These are phyloP conservation scores for Chondrilla cf. caribensis DNA, from an alignment of 37 sponge, comb jelly and placozoan species.

Conservation along the genomic window DNA sequence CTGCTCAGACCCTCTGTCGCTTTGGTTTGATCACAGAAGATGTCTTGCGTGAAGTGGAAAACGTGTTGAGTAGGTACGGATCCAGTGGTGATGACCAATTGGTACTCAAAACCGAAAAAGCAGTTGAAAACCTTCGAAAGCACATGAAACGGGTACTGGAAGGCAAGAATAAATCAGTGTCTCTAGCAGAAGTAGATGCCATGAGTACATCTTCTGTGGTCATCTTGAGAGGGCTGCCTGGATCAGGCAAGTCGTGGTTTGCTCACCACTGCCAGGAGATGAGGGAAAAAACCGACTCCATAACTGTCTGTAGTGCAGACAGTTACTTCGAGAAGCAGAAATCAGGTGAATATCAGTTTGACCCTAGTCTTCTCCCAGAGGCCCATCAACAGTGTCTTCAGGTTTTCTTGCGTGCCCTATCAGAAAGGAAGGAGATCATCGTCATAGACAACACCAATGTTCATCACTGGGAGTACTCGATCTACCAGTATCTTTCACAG, in stretches of 20 bases:
- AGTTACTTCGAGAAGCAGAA: slow-evolving; percentile 31
- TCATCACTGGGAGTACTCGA: slow-evolving; percentile 72
- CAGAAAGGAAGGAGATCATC: slow-evolving; percentile 35
- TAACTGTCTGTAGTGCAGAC: slow-evolving; percentile 76
- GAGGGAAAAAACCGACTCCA: slow-evolving; percentile 2
- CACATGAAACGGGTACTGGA: neutral
- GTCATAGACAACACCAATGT: slow-evolving; percentile 86
- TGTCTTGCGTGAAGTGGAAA: neutral
- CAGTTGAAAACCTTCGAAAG: neutral
- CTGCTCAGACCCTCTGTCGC: neutral
- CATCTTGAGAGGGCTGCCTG: slow-evolving; percentile 85
- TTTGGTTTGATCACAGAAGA: neutral
- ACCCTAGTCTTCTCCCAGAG: slow-evolving; percentile 24
- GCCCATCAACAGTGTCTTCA: slow-evolving; percentile 70
- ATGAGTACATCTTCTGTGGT: slow-evolving; percentile 31
- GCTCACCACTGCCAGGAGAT: slow-evolving; percentile 43
- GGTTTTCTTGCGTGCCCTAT: slow-evolving; percentile 44
- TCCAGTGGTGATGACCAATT: neutral
- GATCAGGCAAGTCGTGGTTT: slow-evolving; percentile 80
- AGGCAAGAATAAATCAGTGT: neutral
- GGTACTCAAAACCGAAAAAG: neutral
- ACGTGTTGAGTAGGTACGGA: neutral
- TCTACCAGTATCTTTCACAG: slow-evolving; percentile 51
- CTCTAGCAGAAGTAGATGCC: neutral
- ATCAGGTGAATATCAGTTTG: slow-evolving; percentile 56